phyloP scores from a whole-genome alignment of 2,888 invertebrate species.

The Dicranocentrus wangi region DNA sequence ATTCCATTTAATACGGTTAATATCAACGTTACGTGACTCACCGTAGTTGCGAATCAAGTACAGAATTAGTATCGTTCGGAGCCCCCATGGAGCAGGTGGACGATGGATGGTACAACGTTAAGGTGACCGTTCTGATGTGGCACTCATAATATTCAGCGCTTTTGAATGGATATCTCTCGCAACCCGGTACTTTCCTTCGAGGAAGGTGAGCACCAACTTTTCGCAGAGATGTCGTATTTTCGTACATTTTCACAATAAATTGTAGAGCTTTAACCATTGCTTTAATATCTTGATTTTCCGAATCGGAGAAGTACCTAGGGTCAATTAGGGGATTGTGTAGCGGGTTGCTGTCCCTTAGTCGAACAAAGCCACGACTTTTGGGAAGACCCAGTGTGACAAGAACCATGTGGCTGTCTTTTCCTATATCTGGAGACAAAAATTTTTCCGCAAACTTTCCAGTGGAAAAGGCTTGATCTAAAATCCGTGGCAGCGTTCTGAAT shows the following conservation, averaged over 20 bases:
- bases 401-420: conserved; percentile 35
- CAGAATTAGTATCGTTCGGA: not conserved
- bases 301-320: conserved; percentile 56
- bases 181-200: conserved; percentile 30
- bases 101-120: conserved; percentile 16
- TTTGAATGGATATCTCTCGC: conserved; percentile 31
- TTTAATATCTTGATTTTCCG: conserved; percentile 30
- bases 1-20: too few species aligned
- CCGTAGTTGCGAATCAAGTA: conserved; percentile 13
- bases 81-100: not conserved
- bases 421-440: not conserved
- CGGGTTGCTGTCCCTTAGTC: conserved; percentile 20
- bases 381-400: conserved; percentile 23
- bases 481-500: not conserved
- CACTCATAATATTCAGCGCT: conserved; percentile 47
- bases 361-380: conserved; percentile 37
- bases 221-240: conserved; percentile 35
- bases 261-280: conserved; percentile 42
- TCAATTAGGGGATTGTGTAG: conserved; percentile 29
- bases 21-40: not conserved
- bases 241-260: conserved; percentile 29
- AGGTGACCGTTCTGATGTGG: not conserved
- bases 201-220: conserved; percentile 27
- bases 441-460: not conserved
- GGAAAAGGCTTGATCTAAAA: not conserved